A percentile compares a stretch with the other conserved stretches of the same genome.
phyloP scores from a whole-genome alignment of 2,113 vertebrate genomes.

The Siniperca chuatsi region DNA sequence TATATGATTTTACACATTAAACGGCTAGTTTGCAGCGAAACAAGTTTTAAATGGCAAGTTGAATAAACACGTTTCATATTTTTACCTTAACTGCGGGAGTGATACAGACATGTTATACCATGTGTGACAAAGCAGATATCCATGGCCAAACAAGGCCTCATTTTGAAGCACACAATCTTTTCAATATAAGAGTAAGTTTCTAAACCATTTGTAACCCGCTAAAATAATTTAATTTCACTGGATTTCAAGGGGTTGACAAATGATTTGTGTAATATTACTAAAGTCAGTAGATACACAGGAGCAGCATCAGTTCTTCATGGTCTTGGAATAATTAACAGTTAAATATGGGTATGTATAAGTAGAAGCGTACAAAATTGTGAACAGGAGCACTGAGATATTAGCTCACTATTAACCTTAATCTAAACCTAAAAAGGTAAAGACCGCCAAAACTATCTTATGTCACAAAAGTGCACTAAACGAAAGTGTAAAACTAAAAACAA shows the following conservation, averaged over 20 bases:
- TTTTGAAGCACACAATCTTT: background rate
- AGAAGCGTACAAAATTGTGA: background rate
- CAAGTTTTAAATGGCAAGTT: conserved; percentile 5
- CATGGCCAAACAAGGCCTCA: background rate
- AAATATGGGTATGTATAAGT: background rate
- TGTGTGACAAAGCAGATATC: conserved; percentile 18
- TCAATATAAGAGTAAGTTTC: background rate
- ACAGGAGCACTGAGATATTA: background rate
- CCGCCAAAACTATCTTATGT: background rate
- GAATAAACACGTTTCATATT: conserved; percentile 18
- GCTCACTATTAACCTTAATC: background rate
- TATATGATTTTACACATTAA: background rate
- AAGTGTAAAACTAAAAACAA: background rate
- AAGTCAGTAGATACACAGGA: background rate
- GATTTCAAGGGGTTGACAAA: conserved; percentile 8
- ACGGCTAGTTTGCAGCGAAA: background rate
- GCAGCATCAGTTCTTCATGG: conserved; percentile 1
- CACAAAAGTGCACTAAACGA: background rate
- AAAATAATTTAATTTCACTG: background rate
- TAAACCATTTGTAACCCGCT: background rate
- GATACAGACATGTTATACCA: background rate
- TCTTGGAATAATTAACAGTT: conserved; percentile 3
- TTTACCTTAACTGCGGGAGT: background rate
- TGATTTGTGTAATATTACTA: background rate
- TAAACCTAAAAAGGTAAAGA: background rate